Evolutionary conservation across 1,140 invertebrate species (phyloP), one percentile per base, ranked within the genome.

Genomic region (Ips typographus): DNA sequence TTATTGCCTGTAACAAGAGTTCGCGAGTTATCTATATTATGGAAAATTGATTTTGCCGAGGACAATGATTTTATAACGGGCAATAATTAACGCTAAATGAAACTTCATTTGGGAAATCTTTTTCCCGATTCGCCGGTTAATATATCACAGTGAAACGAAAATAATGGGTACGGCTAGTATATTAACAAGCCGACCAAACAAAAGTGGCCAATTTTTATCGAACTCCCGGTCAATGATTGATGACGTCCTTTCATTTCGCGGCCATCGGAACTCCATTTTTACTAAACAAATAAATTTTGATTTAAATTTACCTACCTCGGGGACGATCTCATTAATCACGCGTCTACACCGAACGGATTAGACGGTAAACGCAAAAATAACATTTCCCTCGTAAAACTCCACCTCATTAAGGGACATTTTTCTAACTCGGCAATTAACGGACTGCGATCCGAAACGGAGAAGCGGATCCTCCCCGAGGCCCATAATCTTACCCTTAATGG

Each of bases 401-500:
- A 36, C 37, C 37, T 55, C 37, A 36, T 55, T 55, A 55, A 55
- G n/a, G 37, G 37, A 36, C 2, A 59, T 59, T 59, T 59, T 59
- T 59, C 37, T 40, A 40, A 40, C 56, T 59, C 40, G 7, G 8
- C 37, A 59, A 59, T 59, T 59, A 59, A 59, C 37, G 4, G 8
- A n/a, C 56, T 59, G 37, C 37, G 41, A 59, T 59, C 40, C 40
- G 37, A 59, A 59, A 37, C 6, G 37, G 41, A 59, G 7, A 59
- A 22, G 22, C 22, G 22, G 37, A 59, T 59, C 40, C 56, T 5
- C 59, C 22, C 22, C 47, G 41, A 41, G 44, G 49, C 38, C 61
- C 61, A 64, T 52, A 64, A 64, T 64, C 49, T 64, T 39, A 64
- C 47, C 61, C 61, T 64, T 64, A 64, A 64, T 64, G 49, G 52